phyloP scores from a whole-genome alignment of 1,140 invertebrate genomes.

The Drosophila willistoni region DNA sequence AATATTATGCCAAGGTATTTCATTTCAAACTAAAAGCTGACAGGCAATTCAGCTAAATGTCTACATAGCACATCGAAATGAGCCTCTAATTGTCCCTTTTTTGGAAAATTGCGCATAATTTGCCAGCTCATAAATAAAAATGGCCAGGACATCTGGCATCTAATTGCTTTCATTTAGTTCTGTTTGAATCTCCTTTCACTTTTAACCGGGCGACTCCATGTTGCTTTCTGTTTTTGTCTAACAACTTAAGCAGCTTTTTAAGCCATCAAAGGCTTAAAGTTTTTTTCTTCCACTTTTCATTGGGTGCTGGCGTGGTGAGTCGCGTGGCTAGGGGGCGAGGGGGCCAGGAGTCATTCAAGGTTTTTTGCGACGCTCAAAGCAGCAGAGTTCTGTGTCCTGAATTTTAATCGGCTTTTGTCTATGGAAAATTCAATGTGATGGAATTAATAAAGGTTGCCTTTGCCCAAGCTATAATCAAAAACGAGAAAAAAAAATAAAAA shows the following conservation, averaged over 20 bases:
- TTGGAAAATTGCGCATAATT: conserved; percentile 62
- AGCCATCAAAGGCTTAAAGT: conserved; percentile 66
- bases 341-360: background rate
- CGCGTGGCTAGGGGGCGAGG: background rate
- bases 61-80: conserved; percentile 46
- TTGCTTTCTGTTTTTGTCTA: background rate
- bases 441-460: conserved; percentile 69
- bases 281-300: background rate
- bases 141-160: conserved; percentile 15
- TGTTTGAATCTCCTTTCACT: conserved; percentile 29
- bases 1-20: conserved; percentile 9
- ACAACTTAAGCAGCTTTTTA: conserved; percentile 25
- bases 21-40: background rate
- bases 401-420: conserved; percentile 77
- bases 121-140: conserved; percentile 77
- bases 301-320: background rate
- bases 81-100: conserved; percentile 61
- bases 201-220: background rate
- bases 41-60: conserved; percentile 17
- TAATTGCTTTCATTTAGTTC: conserved; percentile 3
- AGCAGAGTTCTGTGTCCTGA: conserved; percentile 27
- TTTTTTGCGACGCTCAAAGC: background rate
- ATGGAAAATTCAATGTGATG: conserved; percentile 77
- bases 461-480: background rate
- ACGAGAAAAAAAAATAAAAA: conserved; percentile 1